Base-by-base conservation (phyloP, 2,797 vertebrate species). In the Hippocampus kuda region DNA sequence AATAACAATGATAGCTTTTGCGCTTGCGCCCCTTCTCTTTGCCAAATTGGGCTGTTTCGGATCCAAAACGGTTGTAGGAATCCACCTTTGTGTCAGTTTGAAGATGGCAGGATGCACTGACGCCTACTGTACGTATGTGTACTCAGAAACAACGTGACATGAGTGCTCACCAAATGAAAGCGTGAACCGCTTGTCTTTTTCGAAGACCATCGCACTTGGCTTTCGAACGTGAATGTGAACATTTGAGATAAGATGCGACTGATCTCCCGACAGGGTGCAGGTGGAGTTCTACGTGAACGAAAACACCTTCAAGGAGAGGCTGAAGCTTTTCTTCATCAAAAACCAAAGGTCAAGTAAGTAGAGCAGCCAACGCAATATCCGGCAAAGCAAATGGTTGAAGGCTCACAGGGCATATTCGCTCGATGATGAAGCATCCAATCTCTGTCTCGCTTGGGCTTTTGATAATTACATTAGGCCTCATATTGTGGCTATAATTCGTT, bases 301-400 rank as follows among this genome's bases (percentile, higher is more conserved):
- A 84, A 93, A 93, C 85, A 93, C 92, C 70, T 93, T 93, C 81
- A 93, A 93, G 86, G 92, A 93, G 84, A 88, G 92, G 60, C 86
- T 93, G 85, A 93, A 93, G 88, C 90, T 93, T 69, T 93, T 93
- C 85, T 93, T 93, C 87, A 93, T 93, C 87, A 93, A 93, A 88
- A 93, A 93, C 89, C 92, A 93, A 90, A 91, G 92, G 89, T 93
- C 92, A 87, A 93, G 92, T 93, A 90, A 93, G 92, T 91, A 82
- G 64, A 73, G 41, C 65, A 2, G 15, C 1, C 2, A 5, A 44
- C 9, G 51, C 57, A 56, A 66, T 7, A 3, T 68, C 54, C 48
- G 44, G 24, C 65, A 64, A 66, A 51, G 41, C 67, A 62, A 67
- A 67, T 68, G 56, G 26, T 26, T 18, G 73, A 41, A 65, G 42